Conservation (phyloP, 1,140 invertebrate genomes). For the Coelopa frigida region DNA sequence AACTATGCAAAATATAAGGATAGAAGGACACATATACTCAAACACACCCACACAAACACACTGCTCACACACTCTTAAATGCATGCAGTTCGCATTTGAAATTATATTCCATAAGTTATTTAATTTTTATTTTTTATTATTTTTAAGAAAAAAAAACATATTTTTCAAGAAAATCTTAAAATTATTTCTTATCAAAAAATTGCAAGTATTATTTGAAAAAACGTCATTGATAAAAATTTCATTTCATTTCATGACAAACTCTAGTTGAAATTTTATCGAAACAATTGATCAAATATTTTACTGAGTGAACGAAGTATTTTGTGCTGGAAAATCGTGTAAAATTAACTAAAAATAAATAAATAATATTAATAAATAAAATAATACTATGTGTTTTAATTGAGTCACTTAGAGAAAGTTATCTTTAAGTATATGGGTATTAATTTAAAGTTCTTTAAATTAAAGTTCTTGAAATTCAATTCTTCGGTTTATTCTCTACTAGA, state of each 20-base stretch:
- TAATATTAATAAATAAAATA: constrained; percentile 9
- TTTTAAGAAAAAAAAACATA: constrained; percentile 1
- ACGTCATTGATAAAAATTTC: constrained; percentile 3
- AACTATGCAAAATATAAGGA: too few species aligned
- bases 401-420: constrained; percentile 8
- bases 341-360: constrained; percentile 9
- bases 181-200: constrained; percentile 4
- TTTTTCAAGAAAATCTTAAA: constrained; percentile 11
- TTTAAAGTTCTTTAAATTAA: too few species aligned
- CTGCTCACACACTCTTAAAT: too few species aligned
- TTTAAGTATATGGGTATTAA: not conserved
- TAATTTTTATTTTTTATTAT: not conserved
- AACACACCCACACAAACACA: not conserved
- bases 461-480: too few species aligned
- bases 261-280: constrained; percentile 3
- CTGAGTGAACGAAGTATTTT: constrained; percentile 8
- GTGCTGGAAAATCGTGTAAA: constrained; percentile 1
- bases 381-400: too few species aligned
- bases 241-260: constrained; percentile 4
- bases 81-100: too few species aligned
- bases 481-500: too few species aligned
- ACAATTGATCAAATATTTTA: constrained; percentile 5
- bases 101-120: too few species aligned
- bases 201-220: constrained; percentile 2
- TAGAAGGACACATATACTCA: not conserved